Conservation (phyloP, 2,113 vertebrate species). For the Serilophus lunatus region DNA sequence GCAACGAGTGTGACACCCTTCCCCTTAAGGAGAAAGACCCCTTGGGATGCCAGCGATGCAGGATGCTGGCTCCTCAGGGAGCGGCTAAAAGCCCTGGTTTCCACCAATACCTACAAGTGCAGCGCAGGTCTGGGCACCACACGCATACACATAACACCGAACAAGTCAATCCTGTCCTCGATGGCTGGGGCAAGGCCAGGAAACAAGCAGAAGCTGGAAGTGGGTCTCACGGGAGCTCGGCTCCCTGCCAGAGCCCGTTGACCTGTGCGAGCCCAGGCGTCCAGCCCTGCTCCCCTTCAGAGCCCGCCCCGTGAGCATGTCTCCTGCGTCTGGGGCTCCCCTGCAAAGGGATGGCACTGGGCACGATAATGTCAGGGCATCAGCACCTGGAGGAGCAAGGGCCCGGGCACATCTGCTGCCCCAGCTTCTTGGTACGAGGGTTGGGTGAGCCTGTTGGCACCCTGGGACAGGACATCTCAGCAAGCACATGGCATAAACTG, state of each 20-base stretch:
- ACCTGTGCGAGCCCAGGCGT: neutral
- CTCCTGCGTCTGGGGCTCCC: neutral
- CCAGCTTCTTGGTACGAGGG: neutral
- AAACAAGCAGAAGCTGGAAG: neutral
- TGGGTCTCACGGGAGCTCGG: neutral
- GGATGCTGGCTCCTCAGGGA: neutral
- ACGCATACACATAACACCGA: neutral
- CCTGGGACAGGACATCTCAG: neutral
- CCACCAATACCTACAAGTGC: neutral
- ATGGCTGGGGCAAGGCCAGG: neutral
- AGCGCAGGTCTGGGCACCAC: neutral
- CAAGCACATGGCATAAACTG: neutral
- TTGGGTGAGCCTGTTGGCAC: neutral
- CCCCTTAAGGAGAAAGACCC: neutral
- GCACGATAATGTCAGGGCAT: fast-evolving
- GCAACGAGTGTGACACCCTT: neutral
- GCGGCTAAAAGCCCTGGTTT: neutral
- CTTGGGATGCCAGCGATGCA: neutral
- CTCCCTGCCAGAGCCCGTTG: neutral
- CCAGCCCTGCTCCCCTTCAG: neutral
- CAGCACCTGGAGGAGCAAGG: neutral
- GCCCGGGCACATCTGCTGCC: neutral
- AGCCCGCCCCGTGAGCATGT: fast-evolving
- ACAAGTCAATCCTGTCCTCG: fast-evolving
- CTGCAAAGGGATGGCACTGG: neutral